phyloP scores from a whole-genome alignment of 1,140 invertebrate species.

The Teleogryllus occipitalis region DNA sequence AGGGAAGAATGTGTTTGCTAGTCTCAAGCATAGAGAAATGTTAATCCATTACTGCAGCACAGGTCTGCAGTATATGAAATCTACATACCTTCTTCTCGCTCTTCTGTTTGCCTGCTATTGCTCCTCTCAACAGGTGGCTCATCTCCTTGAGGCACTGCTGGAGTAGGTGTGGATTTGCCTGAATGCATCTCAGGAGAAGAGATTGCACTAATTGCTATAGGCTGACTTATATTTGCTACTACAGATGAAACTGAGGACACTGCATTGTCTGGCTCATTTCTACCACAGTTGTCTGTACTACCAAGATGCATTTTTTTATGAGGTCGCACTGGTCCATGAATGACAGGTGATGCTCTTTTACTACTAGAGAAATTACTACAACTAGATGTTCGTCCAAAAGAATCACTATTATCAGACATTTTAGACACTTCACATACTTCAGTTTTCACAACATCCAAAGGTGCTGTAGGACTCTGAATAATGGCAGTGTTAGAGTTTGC shows the following conservation, averaged over 20 bases:
- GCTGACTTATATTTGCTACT: slow-evolving; percentile 11
- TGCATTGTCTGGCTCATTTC: neutral
- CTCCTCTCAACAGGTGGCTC: neutral
- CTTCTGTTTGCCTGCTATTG: neutral
- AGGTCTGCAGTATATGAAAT: neutral
- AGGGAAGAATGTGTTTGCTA: no score
- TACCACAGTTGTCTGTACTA: neutral
- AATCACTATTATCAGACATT: neutral
- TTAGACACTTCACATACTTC: neutral
- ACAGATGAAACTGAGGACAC: slow-evolving; percentile 13
- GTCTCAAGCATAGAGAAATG: no score
- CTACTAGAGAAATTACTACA: slow-evolving; percentile 21
- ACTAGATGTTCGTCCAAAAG: neutral
- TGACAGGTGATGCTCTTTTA: slow-evolving; percentile 35
- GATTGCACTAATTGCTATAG: slow-evolving; percentile 12
- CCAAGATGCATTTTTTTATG: slow-evolving; percentile 27
- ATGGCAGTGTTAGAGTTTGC: neutral
- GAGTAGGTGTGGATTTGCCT: neutral
- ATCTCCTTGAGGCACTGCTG: neutral
- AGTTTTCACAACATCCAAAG: slow-evolving; percentile 7
- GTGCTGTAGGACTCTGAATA: neutral
- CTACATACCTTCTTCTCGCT: slow-evolving; percentile 12
- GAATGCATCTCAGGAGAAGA: slow-evolving; percentile 12
- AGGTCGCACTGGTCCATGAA: slow-evolving; percentile 32
- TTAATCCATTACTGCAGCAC: neutral